Base-by-base conservation (phyloP, 64 coral and sea anemone genomes). In the Actinia tenebrosa region DNA sequence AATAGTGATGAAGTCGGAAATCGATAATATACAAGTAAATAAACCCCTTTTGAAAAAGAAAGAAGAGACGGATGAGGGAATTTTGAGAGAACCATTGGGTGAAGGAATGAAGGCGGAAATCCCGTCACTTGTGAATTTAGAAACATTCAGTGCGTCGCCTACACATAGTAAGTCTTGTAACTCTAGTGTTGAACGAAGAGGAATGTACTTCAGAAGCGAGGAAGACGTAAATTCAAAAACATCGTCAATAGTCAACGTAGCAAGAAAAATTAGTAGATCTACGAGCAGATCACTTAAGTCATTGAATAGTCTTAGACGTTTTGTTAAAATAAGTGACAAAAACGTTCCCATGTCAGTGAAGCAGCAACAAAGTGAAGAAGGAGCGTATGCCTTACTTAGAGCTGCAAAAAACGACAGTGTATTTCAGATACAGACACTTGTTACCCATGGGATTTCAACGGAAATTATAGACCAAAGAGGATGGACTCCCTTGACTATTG, bases 371-470 rank as follows among this genome's bases (percentile, higher is more conserved):
- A 75, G 25, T 13, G 23, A 86, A 53, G 86, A 92, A 83, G 90
- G 90, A 16, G 80, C 80, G 60, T 71, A 56, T 23, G 80, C 86
- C 52, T 72, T 92, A 30, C 90, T 87, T 16, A 85, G 90, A 18
- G 90, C 90, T 22, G 90, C 86, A 15, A 86, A 87, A 18, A 92
- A 87, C 53, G 66, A 86, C 17, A 83, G 86, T 50, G 53, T 71
- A 18, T 72, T 72, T 47, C 85, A 87, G 25, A 44, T 78, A 17
- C 86, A 84, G 45, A 87, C 80, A 30, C 90, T 92, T 4, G 53
- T 92, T 23, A 87, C 64, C 45, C 86, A 80, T 83, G 90, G 90
- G 17, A 79, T 92, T 17, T 87, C 90, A 55, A 92, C 90, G 42
- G 90, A 92, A 60, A 77, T 92, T 19, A 7, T 44, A 8, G 90